These are phyloP conservation scores for Malacosoma neustria DNA, from an alignment of 2,888 invertebrate genomes.

Conservation along the genomic window DNA sequence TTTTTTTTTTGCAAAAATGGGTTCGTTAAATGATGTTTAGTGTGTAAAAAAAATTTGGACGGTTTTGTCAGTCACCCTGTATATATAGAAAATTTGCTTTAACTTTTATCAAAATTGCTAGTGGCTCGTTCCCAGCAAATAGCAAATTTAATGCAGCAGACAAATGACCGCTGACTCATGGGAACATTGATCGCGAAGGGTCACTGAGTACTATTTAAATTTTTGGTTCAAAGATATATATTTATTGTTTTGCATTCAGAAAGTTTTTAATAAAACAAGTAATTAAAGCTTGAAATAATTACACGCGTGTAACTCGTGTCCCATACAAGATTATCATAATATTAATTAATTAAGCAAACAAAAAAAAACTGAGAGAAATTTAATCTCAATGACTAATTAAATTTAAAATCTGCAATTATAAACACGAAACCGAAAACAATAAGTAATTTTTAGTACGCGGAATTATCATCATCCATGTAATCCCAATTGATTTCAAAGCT, in stretches of 20 bases:
- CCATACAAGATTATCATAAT: not conserved
- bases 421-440: not conserved
- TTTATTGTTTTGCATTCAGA: no score
- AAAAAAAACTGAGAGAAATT: not conserved
- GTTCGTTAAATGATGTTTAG: no score
- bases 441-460: no score
- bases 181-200: not conserved
- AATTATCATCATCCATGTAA: no score
- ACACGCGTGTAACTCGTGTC: not conserved
- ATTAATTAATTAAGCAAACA: not conserved
- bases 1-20: no score
- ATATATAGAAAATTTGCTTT: not conserved
- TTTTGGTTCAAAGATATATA: no score
- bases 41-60: no score
- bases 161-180: not conserved
- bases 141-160: not conserved
- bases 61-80: no score
- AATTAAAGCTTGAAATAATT: no score
- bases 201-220: no score
- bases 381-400: not conserved
- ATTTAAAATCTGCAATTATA: not conserved
- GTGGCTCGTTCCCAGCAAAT: not conserved
- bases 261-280: not conserved
- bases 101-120: not conserved
- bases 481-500: no score